Evolutionary conservation across 2,888 invertebrate genomes (phyloP), one percentile per base, ranked within the genome.

Genomic region (Nemapogon koenigi): DNA sequence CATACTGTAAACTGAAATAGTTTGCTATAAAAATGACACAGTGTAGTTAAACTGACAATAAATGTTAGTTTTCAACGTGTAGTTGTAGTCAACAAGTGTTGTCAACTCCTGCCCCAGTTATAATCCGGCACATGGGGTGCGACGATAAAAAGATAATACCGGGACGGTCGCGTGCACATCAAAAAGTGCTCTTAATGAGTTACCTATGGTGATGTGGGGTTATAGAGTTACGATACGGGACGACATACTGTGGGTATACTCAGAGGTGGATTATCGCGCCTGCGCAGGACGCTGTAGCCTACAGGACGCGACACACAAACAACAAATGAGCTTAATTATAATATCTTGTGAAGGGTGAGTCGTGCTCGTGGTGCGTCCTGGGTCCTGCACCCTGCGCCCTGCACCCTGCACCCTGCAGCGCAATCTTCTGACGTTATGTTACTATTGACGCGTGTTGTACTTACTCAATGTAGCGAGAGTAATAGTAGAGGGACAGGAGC

Each of bases 81-180:
- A 15, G 4, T 10, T 31, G 31, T 15, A 10, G 14, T 11, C 19
- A 26, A 18, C n/a, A 15, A 8, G 3, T 22, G 63, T 68, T 66
- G 17, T 10, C 32, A 41, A 63, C 62, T 50, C 44, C 75, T 72
- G 68, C 37, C 43, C 37, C 43, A 31, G 43, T 42, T 44, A 44
- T 73, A 73, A 75, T 75, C 75, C 71, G 48, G 50, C 44, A 59
- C 66, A 66, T 72, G 72, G 75, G 76, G 75, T 67, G 68, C 67
- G 56, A 60, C 73, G 76, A 76, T 78, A 78, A 78, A 78, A 76
- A 73, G 76, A 75, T 78, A 78, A 78, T 72, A 65, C 69, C 67
- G 51, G 45, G n/a, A n/a, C 49, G 61, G 73, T 57, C 76, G 75
- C 75, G 75, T 71, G 76, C 76, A 75, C 76, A 72, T 62, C 63